Evolutionary conservation across 1,140 invertebrate species (phyloP).

Genomic region (Drosophila albomicans): DNA sequence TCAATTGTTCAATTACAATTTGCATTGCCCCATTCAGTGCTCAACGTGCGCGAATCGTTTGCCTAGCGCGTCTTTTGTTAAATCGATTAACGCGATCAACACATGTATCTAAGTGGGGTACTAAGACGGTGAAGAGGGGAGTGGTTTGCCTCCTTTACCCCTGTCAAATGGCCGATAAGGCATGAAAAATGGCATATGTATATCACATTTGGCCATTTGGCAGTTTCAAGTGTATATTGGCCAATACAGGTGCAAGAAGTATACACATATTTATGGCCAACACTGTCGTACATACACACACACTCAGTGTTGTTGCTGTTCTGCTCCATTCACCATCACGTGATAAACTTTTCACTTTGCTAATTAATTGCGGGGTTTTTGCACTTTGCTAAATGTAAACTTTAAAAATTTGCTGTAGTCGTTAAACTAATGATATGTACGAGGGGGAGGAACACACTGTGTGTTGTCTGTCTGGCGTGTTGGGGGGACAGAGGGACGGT

Average conservation of each 20-base stretch:
- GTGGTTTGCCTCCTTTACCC: neutral
- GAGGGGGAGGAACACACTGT: slow-evolving; percentile 2
- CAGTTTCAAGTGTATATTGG: slow-evolving; percentile 77
- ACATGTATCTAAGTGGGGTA: slow-evolving; percentile 7
- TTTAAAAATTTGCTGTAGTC: slow-evolving; percentile 30
- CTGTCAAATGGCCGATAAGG: slow-evolving; percentile 42
- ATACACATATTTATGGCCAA: slow-evolving; percentile 26
- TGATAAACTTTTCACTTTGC: slow-evolving; percentile 75
- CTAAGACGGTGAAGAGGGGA: neutral
- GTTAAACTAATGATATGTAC: slow-evolving; percentile 31
- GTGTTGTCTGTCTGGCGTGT: neutral
- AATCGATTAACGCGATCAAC: slow-evolving; percentile 48
- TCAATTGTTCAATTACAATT: slow-evolving; percentile 58
- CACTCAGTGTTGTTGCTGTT: slow-evolving; percentile 3
- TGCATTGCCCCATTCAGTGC: slow-evolving; percentile 50
- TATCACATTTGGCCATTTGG: slow-evolving; percentile 55
- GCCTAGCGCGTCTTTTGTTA: slow-evolving; percentile 37
- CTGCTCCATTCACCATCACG: slow-evolving; percentile 61
- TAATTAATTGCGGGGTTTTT: slow-evolving; percentile 78
- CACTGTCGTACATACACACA: slow-evolving; percentile 12
- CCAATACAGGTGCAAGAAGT: slow-evolving; percentile 48
- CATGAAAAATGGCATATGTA: slow-evolving; percentile 56
- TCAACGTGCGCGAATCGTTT: slow-evolving; percentile 41
- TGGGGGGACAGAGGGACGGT: neutral
- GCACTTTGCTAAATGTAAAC: slow-evolving; percentile 70